These are phyloP conservation scores for Lacerta viridis DNA, from an alignment of 2,797 vertebrate genomes.

Conservation along the genomic window DNA sequence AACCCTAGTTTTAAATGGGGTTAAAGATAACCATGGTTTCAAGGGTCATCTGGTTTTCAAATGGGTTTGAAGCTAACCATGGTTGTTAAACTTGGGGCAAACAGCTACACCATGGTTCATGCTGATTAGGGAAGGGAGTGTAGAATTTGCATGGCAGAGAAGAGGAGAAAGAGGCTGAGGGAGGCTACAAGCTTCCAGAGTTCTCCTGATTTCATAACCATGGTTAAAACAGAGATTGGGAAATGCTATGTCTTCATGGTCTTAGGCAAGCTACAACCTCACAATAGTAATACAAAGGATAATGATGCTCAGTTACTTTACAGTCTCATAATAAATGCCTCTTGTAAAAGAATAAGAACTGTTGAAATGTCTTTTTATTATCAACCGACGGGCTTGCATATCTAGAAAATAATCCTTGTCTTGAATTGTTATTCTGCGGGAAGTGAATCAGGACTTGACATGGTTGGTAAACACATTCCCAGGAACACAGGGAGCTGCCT, in stretches of 20 bases:
- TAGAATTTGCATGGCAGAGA: neutral
- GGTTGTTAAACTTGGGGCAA: neutral
- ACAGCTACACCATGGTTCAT: neutral
- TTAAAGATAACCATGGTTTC: neutral
- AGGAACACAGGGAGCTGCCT: too few species aligned
- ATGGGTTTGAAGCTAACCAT: neutral
- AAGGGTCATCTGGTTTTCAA: neutral
- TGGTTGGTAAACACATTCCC: too few species aligned
- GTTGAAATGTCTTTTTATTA: too few species aligned
- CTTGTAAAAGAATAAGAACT: too few species aligned
- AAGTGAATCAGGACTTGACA: too few species aligned
- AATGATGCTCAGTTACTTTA: too few species aligned
- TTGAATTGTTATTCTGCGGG: too few species aligned
- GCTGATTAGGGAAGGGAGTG: neutral
- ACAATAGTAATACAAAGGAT: neutral
- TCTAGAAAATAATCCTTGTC: too few species aligned
- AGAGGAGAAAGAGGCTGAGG: neutral
- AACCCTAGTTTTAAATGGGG: neutral
- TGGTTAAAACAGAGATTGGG: neutral
- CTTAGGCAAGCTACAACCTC: neutral
- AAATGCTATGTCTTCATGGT: neutral
- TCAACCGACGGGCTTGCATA: too few species aligned
- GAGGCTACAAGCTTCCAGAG: neutral
- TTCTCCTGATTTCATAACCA: neutral
- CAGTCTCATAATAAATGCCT: too few species aligned